phyloP scores from a whole-genome alignment of 2,888 invertebrate genomes.

The Cephus pulcher region DNA sequence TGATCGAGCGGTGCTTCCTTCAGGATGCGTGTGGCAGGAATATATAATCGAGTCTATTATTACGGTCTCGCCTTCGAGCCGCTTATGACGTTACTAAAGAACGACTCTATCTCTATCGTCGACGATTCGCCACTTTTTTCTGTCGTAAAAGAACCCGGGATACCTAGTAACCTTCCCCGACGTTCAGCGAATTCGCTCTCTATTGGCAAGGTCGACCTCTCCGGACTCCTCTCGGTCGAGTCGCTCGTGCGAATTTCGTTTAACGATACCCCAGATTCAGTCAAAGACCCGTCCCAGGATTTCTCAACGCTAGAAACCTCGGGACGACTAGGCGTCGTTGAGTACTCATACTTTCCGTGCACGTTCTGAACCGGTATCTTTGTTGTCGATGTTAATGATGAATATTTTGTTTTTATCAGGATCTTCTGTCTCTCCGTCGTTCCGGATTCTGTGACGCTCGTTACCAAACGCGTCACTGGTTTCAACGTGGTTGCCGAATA shows the following conservation, averaged over 20 bases:
- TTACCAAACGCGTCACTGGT: constrained; percentile 67
- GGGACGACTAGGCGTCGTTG: constrained; percentile 13
- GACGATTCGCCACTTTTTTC: constrained; percentile 56
- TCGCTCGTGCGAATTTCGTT: constrained; percentile 51
- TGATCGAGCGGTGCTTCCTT: constrained; percentile 2
- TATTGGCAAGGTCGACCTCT: constrained; percentile 62
- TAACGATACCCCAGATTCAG: constrained; percentile 29
- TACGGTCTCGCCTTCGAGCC: constrained; percentile 25
- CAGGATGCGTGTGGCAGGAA: neutral
- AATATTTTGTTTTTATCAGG: constrained; percentile 62
- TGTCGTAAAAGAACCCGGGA: constrained; percentile 49
- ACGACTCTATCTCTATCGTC: constrained; percentile 64
- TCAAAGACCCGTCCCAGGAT: neutral
- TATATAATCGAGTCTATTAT: constrained; percentile 19
- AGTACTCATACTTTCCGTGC: constrained; percentile 17
- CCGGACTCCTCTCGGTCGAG: constrained; percentile 44
- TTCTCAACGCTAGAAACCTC: neutral
- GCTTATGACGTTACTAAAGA: constrained; percentile 59
- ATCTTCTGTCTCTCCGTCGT: constrained; percentile 67
- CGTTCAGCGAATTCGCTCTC: constrained; percentile 54
- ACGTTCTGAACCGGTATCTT: constrained; percentile 50
- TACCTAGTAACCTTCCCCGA: constrained; percentile 1
- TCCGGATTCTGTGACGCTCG: constrained; percentile 66
- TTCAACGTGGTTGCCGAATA: constrained; percentile 38
- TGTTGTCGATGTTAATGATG: constrained; percentile 55